Evolutionary conservation across 2,888 invertebrate species (phyloP), one percentile per base, ranked within the genome.

Genomic region (Xestia rhomboidea): DNA sequence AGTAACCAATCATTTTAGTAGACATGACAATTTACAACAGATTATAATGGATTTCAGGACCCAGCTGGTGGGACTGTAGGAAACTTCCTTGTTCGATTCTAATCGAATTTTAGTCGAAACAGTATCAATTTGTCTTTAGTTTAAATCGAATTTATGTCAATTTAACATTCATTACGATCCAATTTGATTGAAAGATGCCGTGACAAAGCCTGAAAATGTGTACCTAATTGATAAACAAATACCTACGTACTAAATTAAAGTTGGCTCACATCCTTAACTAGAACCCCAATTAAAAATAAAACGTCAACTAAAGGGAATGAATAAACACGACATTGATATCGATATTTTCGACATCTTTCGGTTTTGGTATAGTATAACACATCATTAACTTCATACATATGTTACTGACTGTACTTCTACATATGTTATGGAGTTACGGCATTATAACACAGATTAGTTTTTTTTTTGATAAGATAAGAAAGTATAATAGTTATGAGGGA

Each of bases 1-100:
- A 73, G 15, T n/a, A 21, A 73, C 10, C 2, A 57, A 72, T 72
- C 10, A 72, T 73, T 73, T 73, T 54, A 71, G 41, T 44, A 54
- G 70, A 70, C 72, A 44, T 49, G 6, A 30, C 7, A 38, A 67
- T 66, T 60, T n/a, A 34, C 18, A 27, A 27, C 8, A 49, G 27
- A 74, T 49, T 75, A 62, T 21, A 64, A 27, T 34, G 8, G 24
- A 64, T 24, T 44, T 18, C 5, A 44, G 51, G n/a, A 15, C 27
- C 41, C 77, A 77, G 44, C 34, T 76, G 44, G 21, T 46, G 27
- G 8, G 27, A 49, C 46, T 41, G 27, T 0, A 18, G 13, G 24
- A 60, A 75, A 75, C 46, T 75, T 75, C 60, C 18, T 13, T 10
- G 66, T 38, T 57, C 2, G 8, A 38, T 57, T 54, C 27, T 24